A percentile compares a stretch with the other conserved stretches of the same genome.
phyloP scores from a whole-genome alignment of 2,113 vertebrate species.

The Meles meles region DNA sequence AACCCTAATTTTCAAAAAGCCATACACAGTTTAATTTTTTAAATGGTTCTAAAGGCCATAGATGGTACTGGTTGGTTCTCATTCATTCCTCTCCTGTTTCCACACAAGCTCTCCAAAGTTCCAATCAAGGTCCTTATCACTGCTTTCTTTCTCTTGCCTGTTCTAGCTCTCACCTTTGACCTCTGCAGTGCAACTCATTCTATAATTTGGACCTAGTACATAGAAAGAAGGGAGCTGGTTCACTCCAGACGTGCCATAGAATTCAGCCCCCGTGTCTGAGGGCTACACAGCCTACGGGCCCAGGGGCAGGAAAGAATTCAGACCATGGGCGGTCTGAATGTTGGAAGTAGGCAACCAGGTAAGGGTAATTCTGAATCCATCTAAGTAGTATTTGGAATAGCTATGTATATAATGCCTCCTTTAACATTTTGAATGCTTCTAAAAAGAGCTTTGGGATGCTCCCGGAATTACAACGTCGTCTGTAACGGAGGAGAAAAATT shows the following conservation, averaged over 20 bases:
- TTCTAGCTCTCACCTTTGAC: neutral
- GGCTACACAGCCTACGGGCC: neutral
- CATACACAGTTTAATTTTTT: neutral
- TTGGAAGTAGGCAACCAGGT: neutral
- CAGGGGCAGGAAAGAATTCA: neutral
- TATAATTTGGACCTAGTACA: neutral
- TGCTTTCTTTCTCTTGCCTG: neutral
- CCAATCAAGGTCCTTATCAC: neutral
- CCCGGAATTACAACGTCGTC: neutral
- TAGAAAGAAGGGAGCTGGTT: neutral
- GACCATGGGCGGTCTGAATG: neutral
- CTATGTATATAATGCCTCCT: neutral
- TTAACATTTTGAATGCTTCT: neutral
- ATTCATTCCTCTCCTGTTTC: neutral
- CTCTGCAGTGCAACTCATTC: neutral
- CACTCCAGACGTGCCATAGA: neutral
- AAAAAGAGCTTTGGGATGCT: neutral
- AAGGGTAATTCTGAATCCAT: neutral
- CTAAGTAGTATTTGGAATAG: neutral
- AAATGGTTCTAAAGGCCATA: neutral
- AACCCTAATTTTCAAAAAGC: neutral
- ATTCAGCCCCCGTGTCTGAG: neutral
- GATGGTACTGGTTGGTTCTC: neutral
- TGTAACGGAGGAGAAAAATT: neutral
- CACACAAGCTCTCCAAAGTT: neutral